A percentile compares a stretch with the other conserved stretches of the same genome.
Conservation (phyloP, 2,797 vertebrate genomes). For the Amazona finschi region DNA sequence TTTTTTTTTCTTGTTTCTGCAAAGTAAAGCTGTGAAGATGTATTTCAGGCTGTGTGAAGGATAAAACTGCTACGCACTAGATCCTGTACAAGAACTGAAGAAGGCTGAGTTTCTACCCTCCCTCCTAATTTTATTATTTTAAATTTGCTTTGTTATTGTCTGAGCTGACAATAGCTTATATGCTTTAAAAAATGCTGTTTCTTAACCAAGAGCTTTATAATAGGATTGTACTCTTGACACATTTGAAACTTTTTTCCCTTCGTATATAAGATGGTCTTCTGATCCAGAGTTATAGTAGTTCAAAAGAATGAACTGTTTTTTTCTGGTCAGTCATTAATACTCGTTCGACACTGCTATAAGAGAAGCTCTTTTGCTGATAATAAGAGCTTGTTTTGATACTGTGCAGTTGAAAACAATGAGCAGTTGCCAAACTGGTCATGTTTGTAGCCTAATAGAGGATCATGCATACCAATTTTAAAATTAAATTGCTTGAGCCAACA, state of each 20-base stretch:
- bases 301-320: not conserved
- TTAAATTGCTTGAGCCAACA: not conserved
- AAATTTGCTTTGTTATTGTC: not conserved
- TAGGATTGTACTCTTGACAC: not conserved
- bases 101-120: not conserved
- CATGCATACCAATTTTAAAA: not conserved
- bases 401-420: not conserved
- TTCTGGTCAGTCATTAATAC: not conserved
- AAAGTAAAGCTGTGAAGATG: not conserved
- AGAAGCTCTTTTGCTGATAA: not conserved
- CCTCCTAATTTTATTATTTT: not conserved
- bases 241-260: not conserved
- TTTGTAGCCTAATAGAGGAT: not conserved
- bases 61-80: not conserved
- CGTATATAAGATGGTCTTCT: not conserved
- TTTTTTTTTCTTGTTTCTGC: not conserved
- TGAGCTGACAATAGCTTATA: not conserved
- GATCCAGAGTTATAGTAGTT: not conserved
- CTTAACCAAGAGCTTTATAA: not conserved
- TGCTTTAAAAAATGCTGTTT: not conserved
- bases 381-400: not conserved
- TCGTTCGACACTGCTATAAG: not conserved
- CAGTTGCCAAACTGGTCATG: not conserved
- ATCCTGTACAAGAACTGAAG: not conserved
- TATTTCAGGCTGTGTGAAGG: not conserved